phyloP scores from a whole-genome alignment of 2,888 invertebrate genomes.

The Amaurobius ferox region DNA sequence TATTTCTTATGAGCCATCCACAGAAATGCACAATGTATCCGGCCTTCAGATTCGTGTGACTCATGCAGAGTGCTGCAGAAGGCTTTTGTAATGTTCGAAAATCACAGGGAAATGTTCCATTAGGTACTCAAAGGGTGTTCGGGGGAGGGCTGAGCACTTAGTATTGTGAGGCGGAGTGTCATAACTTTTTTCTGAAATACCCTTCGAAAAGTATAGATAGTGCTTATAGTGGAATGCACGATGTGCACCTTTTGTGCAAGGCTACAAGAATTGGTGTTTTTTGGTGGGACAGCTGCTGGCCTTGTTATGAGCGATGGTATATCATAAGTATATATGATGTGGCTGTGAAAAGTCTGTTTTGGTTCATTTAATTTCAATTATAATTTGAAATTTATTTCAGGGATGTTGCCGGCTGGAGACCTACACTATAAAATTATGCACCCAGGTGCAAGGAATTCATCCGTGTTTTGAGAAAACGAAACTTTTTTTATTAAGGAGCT shows the following conservation, averaged over 20 bases:
- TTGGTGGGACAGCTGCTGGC: neutral
- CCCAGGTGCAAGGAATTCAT: no score
- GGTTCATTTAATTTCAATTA: no score
- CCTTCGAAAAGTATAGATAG: no score
- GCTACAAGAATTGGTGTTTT: neutral
- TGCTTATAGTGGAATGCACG: neutral
- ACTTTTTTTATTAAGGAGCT: no score
- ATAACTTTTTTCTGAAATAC: neutral
- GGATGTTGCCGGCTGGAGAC: no score
- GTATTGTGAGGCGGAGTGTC: neutral
- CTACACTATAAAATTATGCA: no score
- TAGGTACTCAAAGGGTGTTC: conserved; percentile 38
- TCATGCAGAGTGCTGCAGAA: neutral
- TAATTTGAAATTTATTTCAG: no score
- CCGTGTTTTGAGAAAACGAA: no score
- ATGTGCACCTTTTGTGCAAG: neutral
- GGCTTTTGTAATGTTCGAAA: conserved; percentile 23
- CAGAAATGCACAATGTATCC: neutral
- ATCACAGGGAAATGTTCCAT: conserved; percentile 25
- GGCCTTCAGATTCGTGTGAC: neutral
- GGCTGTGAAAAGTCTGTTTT: no score
- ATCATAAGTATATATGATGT: neutral
- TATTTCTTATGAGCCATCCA: conserved; percentile 1
- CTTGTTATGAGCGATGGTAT: neutral
- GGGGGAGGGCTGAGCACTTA: neutral